Base-by-base conservation (phyloP, 2,797 vertebrate genomes). In the Capromys pilorides region DNA sequence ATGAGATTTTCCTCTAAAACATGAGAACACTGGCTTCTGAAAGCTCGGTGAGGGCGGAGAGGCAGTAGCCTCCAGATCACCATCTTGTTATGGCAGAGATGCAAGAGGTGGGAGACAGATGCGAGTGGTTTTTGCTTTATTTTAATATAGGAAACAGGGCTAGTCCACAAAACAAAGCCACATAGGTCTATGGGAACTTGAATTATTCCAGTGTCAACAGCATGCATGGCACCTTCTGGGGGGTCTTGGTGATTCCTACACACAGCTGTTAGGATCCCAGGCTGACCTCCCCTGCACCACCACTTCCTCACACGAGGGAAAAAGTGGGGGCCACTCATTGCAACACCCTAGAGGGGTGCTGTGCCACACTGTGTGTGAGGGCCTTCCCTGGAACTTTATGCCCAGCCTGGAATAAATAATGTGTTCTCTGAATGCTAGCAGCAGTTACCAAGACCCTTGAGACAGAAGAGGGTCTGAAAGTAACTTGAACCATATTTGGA, bases 1-100 rank as follows among this genome's bases (percentile, higher is more conserved):
- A 90, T 81, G 84, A 85, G 71, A 51, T 59, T 95, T 88, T 45
- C 66, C 78, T 93, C 79, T 83, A 77, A 94, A 84, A 80, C 82
- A 33, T 61, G 86, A 89, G 90, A 69, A 86, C 31, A 5, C 19
- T 88, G 64, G 91, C 88, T 78, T 36, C 88, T 19, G 81, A 45
- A 54, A 78, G 66, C 88, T 82, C 82, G 28, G 21, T 69, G 12
- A 64, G 62, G 80, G 67, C 26, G 59, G 54, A 75, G 69, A 75
- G 69, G 79, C 79, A 59, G 45, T 6, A 64, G 66, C 83, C 93
- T 89, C 79, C 41, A 57, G 62, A 54, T 82, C 62, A n/a, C 82
- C 39, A 22, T 79, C 83, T 82, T 80, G 59, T 92, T 75, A 73
- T 36, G 79, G 45, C 45, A 62, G 77, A 64, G 75, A 77, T 45